Evolutionary conservation across 2,797 vertebrate species (phyloP).

Genomic region (Paedocypris micromegethes): DNA sequence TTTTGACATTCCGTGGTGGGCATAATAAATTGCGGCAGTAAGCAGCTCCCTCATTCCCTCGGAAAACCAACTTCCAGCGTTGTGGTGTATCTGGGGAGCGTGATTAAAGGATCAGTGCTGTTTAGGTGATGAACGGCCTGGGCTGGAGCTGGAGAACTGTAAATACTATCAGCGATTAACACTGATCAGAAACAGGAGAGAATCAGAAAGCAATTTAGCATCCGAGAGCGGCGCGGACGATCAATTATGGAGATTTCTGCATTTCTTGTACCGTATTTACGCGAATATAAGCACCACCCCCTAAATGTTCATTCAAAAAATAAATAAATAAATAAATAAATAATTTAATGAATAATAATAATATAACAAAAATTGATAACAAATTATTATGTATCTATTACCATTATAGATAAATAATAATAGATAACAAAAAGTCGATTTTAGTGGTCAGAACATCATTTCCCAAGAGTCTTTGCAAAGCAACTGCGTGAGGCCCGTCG

Average conservation of each 20-base stretch:
- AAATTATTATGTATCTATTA: too few relatives aligned
- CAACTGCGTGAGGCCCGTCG: too few relatives aligned
- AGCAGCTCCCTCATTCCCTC: neutral
- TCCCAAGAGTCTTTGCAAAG: too few relatives aligned
- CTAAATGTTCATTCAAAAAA: constrained; percentile 2
- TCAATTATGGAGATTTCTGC: constrained; percentile 47
- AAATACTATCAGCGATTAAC: constrained; percentile 50
- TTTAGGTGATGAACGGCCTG: constrained; percentile 30
- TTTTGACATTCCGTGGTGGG: too few relatives aligned
- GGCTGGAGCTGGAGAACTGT: constrained; percentile 30
- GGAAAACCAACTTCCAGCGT: neutral
- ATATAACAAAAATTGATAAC: too few relatives aligned
- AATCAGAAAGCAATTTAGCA: constrained; percentile 37
- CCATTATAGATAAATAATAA: too few relatives aligned
- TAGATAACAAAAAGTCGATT: too few relatives aligned
- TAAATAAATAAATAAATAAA: too few relatives aligned
- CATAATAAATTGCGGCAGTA: neutral
- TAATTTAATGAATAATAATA: too few relatives aligned
- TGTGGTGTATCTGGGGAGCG: constrained; percentile 11
- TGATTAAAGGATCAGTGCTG: constrained; percentile 34
- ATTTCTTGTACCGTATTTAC: too few relatives aligned
- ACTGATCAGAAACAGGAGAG: constrained; percentile 35
- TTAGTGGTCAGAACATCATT: too few relatives aligned
- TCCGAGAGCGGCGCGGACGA: constrained; percentile 38
- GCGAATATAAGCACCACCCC: neutral